phyloP scores from a whole-genome alignment of 2,888 invertebrate genomes.

The Chironomus tentans region DNA sequence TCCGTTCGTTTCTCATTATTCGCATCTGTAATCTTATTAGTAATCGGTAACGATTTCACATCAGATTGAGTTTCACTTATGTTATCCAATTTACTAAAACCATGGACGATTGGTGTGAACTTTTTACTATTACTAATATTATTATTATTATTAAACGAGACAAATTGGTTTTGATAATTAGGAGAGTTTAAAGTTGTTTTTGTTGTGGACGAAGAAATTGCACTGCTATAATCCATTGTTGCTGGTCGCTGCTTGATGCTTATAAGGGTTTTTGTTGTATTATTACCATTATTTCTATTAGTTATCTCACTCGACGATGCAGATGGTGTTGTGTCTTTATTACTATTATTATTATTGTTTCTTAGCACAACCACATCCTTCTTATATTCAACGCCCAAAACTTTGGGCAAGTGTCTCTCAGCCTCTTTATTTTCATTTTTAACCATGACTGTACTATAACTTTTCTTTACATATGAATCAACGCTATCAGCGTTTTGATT shows the following conservation, averaged over 20 bases:
- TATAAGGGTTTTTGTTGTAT: neutral
- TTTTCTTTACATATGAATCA: neutral
- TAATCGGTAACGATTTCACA: neutral
- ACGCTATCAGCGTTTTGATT: neutral
- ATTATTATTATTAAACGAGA: neutral
- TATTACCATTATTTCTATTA: neutral
- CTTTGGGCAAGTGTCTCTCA: slow-evolving; percentile 28
- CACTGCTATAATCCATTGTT: neutral
- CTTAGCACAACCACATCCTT: slow-evolving; percentile 26
- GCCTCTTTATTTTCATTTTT: neutral
- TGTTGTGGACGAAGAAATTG: neutral
- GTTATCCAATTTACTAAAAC: slow-evolving; percentile 19
- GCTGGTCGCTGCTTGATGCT: slow-evolving; percentile 3
- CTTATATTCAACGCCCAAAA: slow-evolving; percentile 32
- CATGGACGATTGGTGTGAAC: slow-evolving; percentile 18
- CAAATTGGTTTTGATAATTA: neutral
- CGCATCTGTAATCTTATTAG: neutral
- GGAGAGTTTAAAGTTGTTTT: too few relatives aligned
- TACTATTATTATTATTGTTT: neutral
- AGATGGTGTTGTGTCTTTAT: neutral
- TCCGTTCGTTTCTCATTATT: neutral
- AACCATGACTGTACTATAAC: neutral
- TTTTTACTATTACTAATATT: slow-evolving; percentile 6
- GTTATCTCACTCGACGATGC: neutral
- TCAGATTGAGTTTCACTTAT: slow-evolving; percentile 17